phyloP scores from a whole-genome alignment of 2,797 vertebrate genomes.

The Morus bassanus region DNA sequence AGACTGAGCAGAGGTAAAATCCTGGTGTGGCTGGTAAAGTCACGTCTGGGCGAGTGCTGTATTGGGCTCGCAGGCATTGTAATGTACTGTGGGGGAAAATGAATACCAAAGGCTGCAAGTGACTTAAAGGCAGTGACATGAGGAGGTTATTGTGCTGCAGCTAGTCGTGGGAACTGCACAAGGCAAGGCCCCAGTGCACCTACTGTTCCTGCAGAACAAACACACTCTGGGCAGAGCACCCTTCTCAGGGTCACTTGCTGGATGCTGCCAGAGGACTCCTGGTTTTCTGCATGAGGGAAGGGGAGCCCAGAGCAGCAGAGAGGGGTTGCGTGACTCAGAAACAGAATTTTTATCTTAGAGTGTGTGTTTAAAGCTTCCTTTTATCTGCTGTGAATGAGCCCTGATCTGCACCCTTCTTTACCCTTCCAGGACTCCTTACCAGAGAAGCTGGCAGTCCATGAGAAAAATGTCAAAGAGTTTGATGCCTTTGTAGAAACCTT shows the following conservation, averaged over 20 bases:
- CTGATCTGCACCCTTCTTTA: not conserved
- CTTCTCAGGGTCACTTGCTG: not conserved
- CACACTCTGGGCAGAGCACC: not conserved
- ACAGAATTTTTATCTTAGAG: not conserved
- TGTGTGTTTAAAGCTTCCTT: not conserved
- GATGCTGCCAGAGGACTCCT: not conserved
- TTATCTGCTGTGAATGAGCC: not conserved
- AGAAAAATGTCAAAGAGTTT: constrained; percentile 97
- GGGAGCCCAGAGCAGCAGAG: not conserved
- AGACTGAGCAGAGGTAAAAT: not conserved
- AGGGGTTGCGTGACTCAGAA: not conserved
- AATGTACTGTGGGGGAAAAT: not conserved
- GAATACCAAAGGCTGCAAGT: not conserved
- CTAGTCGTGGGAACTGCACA: not conserved
- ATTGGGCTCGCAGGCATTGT: not conserved
- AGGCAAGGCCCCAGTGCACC: not conserved
- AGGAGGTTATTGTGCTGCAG: not conserved
- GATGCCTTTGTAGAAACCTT: constrained; percentile 98
- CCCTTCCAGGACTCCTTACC: constrained; percentile 89
- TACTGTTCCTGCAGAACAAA: not conserved
- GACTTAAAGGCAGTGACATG: not conserved
- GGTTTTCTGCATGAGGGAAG: not conserved
- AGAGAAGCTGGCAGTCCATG: constrained; percentile 94
- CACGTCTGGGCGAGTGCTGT: not conserved
- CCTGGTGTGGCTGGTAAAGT: not conserved